Conservation (phyloP, 2,888 invertebrate species). For the Mythimna lalbum region DNA sequence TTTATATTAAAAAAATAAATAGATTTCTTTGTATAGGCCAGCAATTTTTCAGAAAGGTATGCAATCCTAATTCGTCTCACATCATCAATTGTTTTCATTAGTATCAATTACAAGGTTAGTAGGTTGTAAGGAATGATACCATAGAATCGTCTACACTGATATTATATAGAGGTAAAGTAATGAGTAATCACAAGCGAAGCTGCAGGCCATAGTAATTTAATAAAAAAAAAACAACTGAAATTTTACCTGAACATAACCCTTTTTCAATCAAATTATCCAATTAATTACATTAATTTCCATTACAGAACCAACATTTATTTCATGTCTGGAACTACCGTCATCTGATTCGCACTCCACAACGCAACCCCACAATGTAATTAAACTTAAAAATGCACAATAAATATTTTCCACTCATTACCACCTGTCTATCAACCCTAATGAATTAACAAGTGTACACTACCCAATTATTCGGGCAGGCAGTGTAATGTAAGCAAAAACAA, state of each 20-base stretch:
- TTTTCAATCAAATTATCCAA: conserved; percentile 12
- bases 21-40: no score
- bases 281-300: conserved; percentile 33
- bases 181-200: no score
- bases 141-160: no score
- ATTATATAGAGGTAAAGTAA: no score
- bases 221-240: neutral
- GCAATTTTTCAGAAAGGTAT: no score
- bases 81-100: no score
- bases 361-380: conserved; percentile 35
- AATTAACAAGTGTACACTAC: conserved; percentile 59
- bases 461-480: conserved; percentile 66
- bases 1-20: no score
- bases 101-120: no score
- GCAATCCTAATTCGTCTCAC: no score
- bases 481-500: conserved; percentile 70
- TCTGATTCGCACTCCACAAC: conserved; percentile 7
- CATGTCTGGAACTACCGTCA: conserved; percentile 18
- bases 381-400: conserved; percentile 49
- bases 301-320: conserved; percentile 22
- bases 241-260: neutral
- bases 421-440: conserved; percentile 50
- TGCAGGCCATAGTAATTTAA: no score
- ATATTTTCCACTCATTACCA: conserved; percentile 50
- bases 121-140: no score